Base-by-base conservation (phyloP, 2,888 invertebrate species). In the Xiphydria camelus region DNA sequence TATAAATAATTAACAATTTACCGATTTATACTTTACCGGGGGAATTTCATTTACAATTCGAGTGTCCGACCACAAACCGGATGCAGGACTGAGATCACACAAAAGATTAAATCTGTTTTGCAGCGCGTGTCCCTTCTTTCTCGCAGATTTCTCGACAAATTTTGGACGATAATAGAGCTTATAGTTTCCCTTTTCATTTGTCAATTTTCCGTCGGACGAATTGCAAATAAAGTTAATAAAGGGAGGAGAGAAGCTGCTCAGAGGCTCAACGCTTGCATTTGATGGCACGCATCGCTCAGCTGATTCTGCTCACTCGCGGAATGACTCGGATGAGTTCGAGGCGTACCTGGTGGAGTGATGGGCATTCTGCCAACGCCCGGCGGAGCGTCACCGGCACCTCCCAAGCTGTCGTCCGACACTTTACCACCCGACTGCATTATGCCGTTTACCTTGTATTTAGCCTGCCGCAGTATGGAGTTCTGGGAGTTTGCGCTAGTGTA, bases 231-330 rank as follows among this genome's bases (percentile, higher is more conserved):
- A n/a, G n/a, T n/a, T n/a, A n/a, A n/a, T n/a, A n/a, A n/a, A n/a
- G n/a, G n/a, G n/a, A n/a, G n/a, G n/a, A n/a, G n/a, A 26, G 14
- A 26, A 26, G 26, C 10, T 14, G 26, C 26, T 64, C 59, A 75
- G 35, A 75, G 64, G 34, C 50, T 68, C 31, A 75, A 65, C 26
- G 72, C 59, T 59, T 75, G 74, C 56, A 75, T 67, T 47, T 73
- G 73, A 67, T 75, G 75, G 62, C 75, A 75, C 56, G 71, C 52
- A 15, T 73, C 75, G 52, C 52, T 61, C 18, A 73, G 54, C 38
- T 69, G 65, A 55, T 59, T 66, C 34, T 67, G 65, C 42, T 66
- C 70, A n/a, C 53, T 47, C 22, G 40, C 36, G 26, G 55, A 43
- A 41, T 55, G 61, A 18, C 42, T 48, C 1, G 57, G 21, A 42